Percentiles rank a stretch among this genome's conserved stretches.
phyloP scores from a whole-genome alignment of 2,113 vertebrate species.

The Diadophis punctatus region DNA sequence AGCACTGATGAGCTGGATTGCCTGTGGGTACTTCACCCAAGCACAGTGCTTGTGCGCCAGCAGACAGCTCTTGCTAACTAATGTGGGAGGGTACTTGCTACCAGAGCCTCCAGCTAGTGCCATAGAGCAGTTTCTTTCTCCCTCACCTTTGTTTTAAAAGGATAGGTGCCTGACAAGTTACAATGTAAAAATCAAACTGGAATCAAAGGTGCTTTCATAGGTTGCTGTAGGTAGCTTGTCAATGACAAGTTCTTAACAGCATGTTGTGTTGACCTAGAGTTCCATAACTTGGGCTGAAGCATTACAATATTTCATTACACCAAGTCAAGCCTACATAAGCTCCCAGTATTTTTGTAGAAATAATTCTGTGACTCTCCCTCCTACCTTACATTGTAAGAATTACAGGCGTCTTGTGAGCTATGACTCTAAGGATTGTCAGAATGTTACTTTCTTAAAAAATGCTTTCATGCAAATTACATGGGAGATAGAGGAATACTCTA shows the following conservation, averaged over 20 bases:
- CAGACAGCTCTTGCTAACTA: not conserved
- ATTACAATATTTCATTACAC: not conserved
- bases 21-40: conserved; percentile 15
- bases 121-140: not conserved
- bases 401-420: not conserved
- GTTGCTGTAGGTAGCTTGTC: not conserved
- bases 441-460: not conserved
- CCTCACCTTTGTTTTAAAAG: not conserved
- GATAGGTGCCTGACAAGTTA: not conserved
- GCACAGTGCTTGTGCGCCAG: not conserved
- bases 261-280: not conserved
- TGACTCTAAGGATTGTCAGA: not conserved
- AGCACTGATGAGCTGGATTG: conserved; percentile 18
- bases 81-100: not conserved
- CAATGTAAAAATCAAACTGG: not conserved
- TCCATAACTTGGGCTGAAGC: not conserved
- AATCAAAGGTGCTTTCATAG: not conserved
- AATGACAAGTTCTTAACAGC: not conserved
- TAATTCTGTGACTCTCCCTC: not conserved
- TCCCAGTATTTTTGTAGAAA: not conserved
- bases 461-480: not conserved
- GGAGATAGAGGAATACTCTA: not conserved
- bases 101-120: not conserved
- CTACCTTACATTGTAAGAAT: not conserved
- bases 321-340: not conserved